These are phyloP conservation scores for Prunella fulvescens DNA, from an alignment of 2,113 vertebrate species.

Conservation along the genomic window DNA sequence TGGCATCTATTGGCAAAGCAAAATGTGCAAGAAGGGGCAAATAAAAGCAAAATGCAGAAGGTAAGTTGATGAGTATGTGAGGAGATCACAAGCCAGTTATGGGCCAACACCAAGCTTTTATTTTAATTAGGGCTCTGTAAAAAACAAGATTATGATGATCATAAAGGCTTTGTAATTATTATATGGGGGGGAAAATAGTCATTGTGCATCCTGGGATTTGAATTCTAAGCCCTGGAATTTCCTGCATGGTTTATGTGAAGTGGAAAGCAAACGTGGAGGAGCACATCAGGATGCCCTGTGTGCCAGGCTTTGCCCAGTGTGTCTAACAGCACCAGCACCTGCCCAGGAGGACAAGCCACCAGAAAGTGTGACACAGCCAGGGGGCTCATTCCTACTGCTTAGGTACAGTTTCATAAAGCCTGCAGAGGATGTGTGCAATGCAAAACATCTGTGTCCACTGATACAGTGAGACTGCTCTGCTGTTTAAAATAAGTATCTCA, in stretches of 20 bases:
- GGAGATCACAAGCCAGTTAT: background rate
- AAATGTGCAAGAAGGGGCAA: background rate
- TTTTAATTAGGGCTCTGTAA: background rate
- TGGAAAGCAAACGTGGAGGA: background rate
- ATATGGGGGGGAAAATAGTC: background rate
- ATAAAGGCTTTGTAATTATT: background rate
- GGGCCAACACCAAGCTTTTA: background rate
- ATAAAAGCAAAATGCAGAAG: background rate
- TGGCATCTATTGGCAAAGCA: background rate
- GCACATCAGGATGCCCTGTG: background rate
- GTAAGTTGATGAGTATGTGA: background rate
- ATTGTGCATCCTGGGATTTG: background rate
- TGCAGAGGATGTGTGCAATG: background rate
- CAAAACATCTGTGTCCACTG: background rate
- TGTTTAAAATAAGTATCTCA: background rate
- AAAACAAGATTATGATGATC: background rate
- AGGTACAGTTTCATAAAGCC: background rate
- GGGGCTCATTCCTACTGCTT: background rate
- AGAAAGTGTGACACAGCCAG: background rate
- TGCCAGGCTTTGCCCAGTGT: background rate
- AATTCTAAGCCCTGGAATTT: background rate
- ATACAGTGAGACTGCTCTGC: background rate
- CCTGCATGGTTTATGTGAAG: background rate
- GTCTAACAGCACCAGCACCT: background rate
- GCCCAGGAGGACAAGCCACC: background rate